Evolutionary conservation across 2,888 invertebrate genomes (phyloP), one percentile per base, ranked within the genome.

Genomic region (Ochropacha duplaris): DNA sequence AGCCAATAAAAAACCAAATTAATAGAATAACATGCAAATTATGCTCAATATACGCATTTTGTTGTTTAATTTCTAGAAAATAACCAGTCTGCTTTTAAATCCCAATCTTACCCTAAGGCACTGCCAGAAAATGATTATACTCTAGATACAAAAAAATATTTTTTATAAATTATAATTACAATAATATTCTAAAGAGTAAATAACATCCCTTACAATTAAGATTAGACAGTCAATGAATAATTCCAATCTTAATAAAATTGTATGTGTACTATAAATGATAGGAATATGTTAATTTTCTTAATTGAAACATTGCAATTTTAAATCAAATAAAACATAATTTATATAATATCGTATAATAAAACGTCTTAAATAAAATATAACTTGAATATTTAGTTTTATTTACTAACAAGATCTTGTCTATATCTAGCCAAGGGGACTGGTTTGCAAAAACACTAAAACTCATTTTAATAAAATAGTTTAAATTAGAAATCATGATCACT

Each of bases 21-120:
- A 62, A 69, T 64, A 70, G 71, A 69, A 75, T 70, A 71, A 71
- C 66, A 73, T 74, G 61, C 66, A 76, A 78, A 66, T 71, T 73
- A 68, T 71, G 72, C 71, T 72, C 61, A 64, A n/a, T 57, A 59
- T 56, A 59, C 4, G 28, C 28, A 28, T 28, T 28, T 28, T 28
- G 8, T 28, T 28, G 31, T 66, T 68, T 66, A 77, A 72, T 58
- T 19, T 19, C 74, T 74, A 76, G 70, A 81, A 83, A 80, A 74
- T 72, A 82, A 82, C 81, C 76, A 81, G 82, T 86, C 83, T 81
- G 83, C 66, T 74, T 78, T 83, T 77, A 74, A 81, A 83, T 83
- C 78, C 76, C 82, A 87, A 86, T 79, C 84, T 86, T 87, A 90
- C 81, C 83, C 88, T 87, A 91, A 90, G 90, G 89, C 90, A 90